These are phyloP conservation scores for Sebastes minor DNA, from an alignment of 2,797 vertebrate species.

Conservation along the genomic window DNA sequence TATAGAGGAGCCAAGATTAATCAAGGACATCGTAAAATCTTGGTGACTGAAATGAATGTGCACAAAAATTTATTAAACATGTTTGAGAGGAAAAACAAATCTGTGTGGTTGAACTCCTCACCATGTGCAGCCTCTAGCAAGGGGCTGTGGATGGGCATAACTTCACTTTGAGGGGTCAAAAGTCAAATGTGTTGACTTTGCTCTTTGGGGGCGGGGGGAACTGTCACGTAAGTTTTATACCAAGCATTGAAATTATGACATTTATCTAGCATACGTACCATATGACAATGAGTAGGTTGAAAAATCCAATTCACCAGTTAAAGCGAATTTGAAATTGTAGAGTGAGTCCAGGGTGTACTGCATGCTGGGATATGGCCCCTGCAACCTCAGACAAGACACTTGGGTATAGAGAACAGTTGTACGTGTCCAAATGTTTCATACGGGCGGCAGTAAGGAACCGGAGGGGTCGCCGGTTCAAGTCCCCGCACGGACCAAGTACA, in stretches of 20 bases:
- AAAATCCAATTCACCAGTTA: background rate
- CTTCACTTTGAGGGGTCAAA: background rate
- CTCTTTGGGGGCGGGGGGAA: background rate
- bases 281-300: background rate
- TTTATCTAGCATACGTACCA: background rate
- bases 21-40: background rate
- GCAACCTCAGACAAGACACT: background rate
- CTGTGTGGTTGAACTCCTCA: too few species aligned
- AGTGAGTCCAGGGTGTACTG: background rate
- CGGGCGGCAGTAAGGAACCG: too few species aligned
- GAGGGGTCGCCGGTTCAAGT: too few species aligned
- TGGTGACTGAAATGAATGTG: background rate
- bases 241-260: background rate
- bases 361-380: background rate
- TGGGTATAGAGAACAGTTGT: background rate
- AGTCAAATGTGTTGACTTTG: background rate
- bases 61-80: background rate
- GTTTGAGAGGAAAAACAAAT: background rate
- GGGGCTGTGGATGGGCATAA: too few species aligned
- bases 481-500: too few species aligned
- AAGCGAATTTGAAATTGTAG: background rate
- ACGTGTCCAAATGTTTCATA: too few species aligned
- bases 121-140: too few species aligned
- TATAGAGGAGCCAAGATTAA: background rate
- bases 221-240: background rate